phyloP scores from a whole-genome alignment of 1,140 invertebrate genomes.

The Solenopsis fugax region DNA sequence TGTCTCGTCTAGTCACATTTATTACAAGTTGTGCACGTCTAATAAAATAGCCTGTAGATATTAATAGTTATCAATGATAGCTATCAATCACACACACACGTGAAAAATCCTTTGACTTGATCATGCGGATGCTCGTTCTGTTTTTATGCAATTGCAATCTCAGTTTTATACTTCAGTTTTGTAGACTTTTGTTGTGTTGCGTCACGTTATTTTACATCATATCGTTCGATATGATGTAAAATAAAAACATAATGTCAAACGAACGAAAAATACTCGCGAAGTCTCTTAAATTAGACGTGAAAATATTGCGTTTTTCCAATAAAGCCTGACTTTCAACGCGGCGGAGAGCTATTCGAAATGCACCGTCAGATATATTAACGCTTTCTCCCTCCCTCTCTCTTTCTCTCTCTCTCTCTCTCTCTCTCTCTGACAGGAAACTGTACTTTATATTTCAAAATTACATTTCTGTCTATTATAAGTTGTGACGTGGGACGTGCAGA shows the following conservation, averaged over 20 bases:
- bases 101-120: not conserved
- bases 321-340: not conserved
- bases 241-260: not conserved
- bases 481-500: constrained; percentile 2
- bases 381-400: not conserved
- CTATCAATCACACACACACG: not conserved
- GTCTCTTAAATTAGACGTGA: constrained; percentile 6
- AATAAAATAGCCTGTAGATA: not conserved
- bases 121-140: not conserved
- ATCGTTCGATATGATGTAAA: not conserved
- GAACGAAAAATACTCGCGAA: constrained; percentile 2
- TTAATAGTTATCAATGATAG: not conserved
- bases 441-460: constrained; percentile 27
- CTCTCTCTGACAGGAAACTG: not conserved
- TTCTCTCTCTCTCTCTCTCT: not conserved
- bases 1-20: not conserved
- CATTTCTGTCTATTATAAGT: constrained; percentile 3
- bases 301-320: constrained; percentile 23
- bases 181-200: not conserved
- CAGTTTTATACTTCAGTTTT: not conserved
- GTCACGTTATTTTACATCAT: not conserved
- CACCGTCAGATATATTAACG: not conserved
- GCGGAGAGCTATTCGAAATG: not conserved
- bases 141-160: not conserved
- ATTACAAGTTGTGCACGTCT: not conserved